Evolutionary conservation across 2,797 vertebrate species (phyloP), one percentile per base, ranked within the genome.

Genomic region (Leptodactylus fallax): DNA sequence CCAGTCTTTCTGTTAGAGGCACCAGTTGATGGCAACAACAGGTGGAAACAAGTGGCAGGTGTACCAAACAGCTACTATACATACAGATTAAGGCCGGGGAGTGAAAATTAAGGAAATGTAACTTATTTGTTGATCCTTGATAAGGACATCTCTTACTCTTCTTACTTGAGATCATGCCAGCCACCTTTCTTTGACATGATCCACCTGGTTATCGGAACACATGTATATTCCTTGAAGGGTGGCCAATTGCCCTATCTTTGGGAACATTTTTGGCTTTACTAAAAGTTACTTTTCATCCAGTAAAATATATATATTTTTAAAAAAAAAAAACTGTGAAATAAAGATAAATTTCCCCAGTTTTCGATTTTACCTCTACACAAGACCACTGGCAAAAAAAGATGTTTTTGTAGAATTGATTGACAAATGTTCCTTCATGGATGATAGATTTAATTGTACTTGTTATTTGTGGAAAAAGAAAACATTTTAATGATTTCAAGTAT

Each of bases 401-500:
- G 53, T 60, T 84, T 58, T 60, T 84, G 53, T 72, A 58, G 47
- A n/a, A 25, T 58, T 84, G 82, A 60, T 60, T 47, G 27, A 84
- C 69, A 74, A 49, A 47, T 84, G 82, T 74, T 63, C 79, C 65
- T 84, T 84, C 67, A 84, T 60, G 82, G 82, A 72, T 84, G 69
- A 84, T 74, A 60, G 82, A 74, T 74, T 74, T 45, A 84, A 58
- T 72, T 58, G 55, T 74, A 74, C 82, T 60, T 84, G 53, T 45
- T 47, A 36, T 21, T 72, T 84, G 67, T n/a, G 69, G 69, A 76
- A 47, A 47, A 19, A 45, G 27, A 45, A 76, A 74, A 61, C 82
- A 84, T 74, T 76, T 83, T 72, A 83, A 85, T 85, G 83, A 76
- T 85, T 85, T 77, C n/a, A 49, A 85, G 76, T 11, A 4, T 47